Evolutionary conservation across 2,888 invertebrate genomes (phyloP).

Genomic region (Drosophila quinaria): DNA sequence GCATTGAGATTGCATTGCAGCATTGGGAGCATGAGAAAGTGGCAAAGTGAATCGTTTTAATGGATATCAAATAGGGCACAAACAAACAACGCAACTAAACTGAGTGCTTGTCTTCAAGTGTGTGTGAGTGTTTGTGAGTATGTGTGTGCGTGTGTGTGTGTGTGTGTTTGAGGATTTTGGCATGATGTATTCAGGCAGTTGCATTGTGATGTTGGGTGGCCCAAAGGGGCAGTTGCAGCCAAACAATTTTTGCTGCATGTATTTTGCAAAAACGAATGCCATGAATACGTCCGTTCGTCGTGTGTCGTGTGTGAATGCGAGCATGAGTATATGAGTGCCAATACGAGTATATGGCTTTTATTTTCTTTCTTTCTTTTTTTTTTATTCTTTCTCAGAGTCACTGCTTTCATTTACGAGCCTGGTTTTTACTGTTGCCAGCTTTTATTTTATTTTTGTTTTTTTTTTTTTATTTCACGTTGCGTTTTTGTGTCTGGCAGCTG

Average conservation of each 20-base stretch:
- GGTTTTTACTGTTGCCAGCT: constrained; percentile 77
- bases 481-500: constrained; percentile 79
- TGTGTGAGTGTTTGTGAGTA: constrained; percentile 16
- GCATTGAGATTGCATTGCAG: constrained; percentile 59
- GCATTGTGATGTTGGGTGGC: constrained; percentile 35
- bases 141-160: constrained; percentile 21
- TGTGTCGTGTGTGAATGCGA: constrained; percentile 14
- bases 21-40: constrained; percentile 38
- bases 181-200: constrained; percentile 26
- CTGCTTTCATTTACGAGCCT: constrained; percentile 75
- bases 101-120: constrained; percentile 22
- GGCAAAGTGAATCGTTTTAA: constrained; percentile 77
- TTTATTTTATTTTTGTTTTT: constrained; percentile 18
- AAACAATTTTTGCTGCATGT: constrained; percentile 30
- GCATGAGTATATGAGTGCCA: constrained; percentile 22
- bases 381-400: constrained; percentile 46
- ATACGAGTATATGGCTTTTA: constrained; percentile 25
- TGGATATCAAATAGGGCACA: constrained; percentile 81
- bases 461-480: constrained; percentile 40
- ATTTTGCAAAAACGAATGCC: constrained; percentile 26
- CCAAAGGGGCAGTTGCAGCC: constrained; percentile 30
- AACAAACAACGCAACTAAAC: constrained; percentile 51
- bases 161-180: constrained; percentile 14
- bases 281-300: constrained; percentile 9
- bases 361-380: constrained; percentile 1